phyloP scores from a whole-genome alignment of 1,140 invertebrate genomes.

The Drosophila sucinea region DNA sequence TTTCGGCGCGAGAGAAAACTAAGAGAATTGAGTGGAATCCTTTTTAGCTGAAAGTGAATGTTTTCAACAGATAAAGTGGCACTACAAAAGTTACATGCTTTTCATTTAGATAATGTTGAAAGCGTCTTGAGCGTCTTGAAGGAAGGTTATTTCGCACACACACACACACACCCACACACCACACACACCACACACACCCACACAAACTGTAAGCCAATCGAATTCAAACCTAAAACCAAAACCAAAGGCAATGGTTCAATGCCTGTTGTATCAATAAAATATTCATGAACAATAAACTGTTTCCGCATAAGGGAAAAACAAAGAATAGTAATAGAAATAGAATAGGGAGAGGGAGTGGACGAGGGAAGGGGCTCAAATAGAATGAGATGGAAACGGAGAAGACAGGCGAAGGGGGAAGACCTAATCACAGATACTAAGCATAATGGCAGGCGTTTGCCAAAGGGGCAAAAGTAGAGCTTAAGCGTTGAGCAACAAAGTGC shows the following conservation, averaged over 20 bases:
- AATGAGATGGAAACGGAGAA: constrained; percentile 4
- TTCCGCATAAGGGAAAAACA: constrained; percentile 44
- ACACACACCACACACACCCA: background rate
- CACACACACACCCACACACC: background rate
- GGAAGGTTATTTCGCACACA: background rate
- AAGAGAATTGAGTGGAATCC: constrained; percentile 15
- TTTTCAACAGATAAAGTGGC: constrained; percentile 15
- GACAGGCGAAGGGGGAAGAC: constrained; percentile 44
- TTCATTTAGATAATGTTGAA: constrained; percentile 14
- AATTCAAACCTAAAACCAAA: constrained; percentile 38
- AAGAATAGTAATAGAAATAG: constrained; percentile 16
- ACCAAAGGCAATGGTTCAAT: constrained; percentile 28
- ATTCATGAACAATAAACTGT: constrained; percentile 63
- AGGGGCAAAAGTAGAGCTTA: constrained; percentile 27
- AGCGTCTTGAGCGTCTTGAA: constrained; percentile 1
- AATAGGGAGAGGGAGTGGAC: background rate
- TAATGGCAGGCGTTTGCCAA: constrained; percentile 53
- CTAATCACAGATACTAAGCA: constrained; percentile 79
- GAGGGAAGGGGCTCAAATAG: background rate
- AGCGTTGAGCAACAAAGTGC: constrained; percentile 67
- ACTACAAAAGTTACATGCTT: constrained; percentile 13
- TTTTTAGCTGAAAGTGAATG: constrained; percentile 11
- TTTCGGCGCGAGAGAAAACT: constrained; percentile 13
- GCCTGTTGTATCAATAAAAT: constrained; percentile 66
- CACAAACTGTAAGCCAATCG: constrained; percentile 36